Conservation (phyloP, 2,113 vertebrate species). For the Corapipo altera region DNA sequence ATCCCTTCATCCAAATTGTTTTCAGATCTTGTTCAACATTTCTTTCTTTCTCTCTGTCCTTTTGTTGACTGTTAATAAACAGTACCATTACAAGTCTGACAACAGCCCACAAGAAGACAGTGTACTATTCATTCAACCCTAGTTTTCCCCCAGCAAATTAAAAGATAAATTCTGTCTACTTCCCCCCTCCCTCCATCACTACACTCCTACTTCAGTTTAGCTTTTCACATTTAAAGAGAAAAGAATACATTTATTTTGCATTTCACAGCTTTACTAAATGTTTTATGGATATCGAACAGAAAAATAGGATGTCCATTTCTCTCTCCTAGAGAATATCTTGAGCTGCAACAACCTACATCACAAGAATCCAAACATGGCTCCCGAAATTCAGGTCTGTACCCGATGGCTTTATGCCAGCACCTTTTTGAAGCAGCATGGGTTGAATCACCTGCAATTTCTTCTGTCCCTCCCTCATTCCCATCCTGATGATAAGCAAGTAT, state of each 20-base stretch:
- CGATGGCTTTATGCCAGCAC: conserved; percentile 54
- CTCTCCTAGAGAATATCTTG: not conserved
- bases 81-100: not conserved
- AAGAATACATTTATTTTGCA: not conserved
- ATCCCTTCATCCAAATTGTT: not conserved
- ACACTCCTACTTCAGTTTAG: not conserved
- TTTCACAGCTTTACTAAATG: not conserved
- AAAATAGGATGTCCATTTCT: not conserved
- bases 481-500: conserved; percentile 38
- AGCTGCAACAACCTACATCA: not conserved
- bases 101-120: not conserved
- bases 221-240: not conserved
- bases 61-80: not conserved
- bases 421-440: conserved; percentile 26
- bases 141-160: not conserved
- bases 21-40: not conserved
- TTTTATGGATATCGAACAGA: not conserved
- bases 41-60: not conserved
- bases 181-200: not conserved
- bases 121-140: not conserved
- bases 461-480: conserved; percentile 42
- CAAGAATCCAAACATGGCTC: not conserved
- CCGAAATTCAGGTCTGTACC: conserved; percentile 45
- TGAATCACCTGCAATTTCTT: conserved; percentile 30
- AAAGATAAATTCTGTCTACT: not conserved